Conservation (phyloP, 2,888 invertebrate genomes). For the Cataglyphis livida region DNA sequence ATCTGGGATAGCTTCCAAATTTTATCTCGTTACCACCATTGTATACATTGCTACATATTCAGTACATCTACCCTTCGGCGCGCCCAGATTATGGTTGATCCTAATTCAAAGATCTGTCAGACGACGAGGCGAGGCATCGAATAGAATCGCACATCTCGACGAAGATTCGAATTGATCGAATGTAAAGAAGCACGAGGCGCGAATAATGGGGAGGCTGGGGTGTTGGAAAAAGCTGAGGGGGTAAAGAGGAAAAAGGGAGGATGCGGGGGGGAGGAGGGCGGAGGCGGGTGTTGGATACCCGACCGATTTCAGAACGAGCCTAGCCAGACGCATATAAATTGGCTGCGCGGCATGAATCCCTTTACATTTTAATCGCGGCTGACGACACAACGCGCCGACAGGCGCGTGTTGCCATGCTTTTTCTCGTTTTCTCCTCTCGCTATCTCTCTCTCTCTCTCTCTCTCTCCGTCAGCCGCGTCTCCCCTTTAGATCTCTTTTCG, state of each 20-base stretch:
- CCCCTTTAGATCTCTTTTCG: constrained; percentile 37
- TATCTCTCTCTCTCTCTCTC: not conserved
- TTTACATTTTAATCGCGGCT: constrained; percentile 75
- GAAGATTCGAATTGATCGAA: constrained; percentile 57
- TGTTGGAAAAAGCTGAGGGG: constrained; percentile 9
- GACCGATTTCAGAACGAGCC: constrained; percentile 69
- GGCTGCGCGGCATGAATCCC: constrained; percentile 74
- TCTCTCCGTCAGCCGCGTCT: constrained; percentile 6
- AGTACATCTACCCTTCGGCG: not conserved
- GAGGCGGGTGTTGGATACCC: not conserved
- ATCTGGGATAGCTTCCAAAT: constrained; percentile 30
- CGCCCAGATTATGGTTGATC: constrained; percentile 23
- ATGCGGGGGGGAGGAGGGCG: not conserved
- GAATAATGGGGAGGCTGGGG: not conserved
- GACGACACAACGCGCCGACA: constrained; percentile 66
- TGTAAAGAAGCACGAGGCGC: constrained; percentile 41
- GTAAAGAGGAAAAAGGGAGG: not conserved
- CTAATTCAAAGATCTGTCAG: constrained; percentile 7
- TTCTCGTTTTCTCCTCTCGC: constrained; percentile 11
- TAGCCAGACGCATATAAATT: constrained; percentile 77
- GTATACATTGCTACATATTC: not conserved
- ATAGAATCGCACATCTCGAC: not conserved
- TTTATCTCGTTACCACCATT: constrained; percentile 7
- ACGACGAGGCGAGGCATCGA: not conserved
- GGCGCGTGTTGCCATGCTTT: constrained; percentile 40